These are phyloP conservation scores for Drosophila mimetica DNA, from an alignment of 2,888 invertebrate species.

Conservation along the genomic window DNA sequence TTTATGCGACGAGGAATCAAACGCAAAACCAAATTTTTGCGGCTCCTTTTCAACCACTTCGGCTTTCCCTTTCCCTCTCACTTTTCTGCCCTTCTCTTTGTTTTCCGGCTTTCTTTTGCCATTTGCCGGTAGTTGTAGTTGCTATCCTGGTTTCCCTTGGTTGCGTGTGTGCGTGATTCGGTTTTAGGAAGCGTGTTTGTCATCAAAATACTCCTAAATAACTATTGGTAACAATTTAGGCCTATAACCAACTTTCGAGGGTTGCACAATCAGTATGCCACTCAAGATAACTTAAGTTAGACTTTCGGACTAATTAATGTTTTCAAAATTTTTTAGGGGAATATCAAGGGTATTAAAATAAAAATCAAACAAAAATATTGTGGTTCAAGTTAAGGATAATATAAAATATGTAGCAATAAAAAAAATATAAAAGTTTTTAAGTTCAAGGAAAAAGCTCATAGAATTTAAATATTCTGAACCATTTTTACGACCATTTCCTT, in stretches of 20 bases:
- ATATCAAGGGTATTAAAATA: too few species aligned
- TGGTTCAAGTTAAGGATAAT: too few species aligned
- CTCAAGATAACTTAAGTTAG: neutral
- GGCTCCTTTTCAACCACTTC: slow-evolving; percentile 58
- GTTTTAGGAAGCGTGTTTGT: slow-evolving; percentile 41
- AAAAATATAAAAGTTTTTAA: too few species aligned
- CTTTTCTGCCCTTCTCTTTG: slow-evolving; percentile 25
- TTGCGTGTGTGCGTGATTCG: slow-evolving; percentile 32
- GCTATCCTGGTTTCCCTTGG: slow-evolving; percentile 39
- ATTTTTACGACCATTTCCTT: neutral
- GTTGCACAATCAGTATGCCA: slow-evolving; percentile 1
- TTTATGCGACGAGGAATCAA: slow-evolving; percentile 70
- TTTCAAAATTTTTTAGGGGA: neutral
- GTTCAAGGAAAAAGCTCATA: too few species aligned
- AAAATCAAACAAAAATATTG: too few species aligned
- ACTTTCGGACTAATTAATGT: neutral
- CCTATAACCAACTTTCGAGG: neutral
- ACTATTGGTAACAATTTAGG: slow-evolving; percentile 5
- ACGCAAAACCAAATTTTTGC: slow-evolving; percentile 77
- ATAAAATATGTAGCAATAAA: too few species aligned
- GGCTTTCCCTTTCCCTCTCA: neutral
- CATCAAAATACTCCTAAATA: slow-evolving; percentile 52
- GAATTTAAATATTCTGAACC: too few species aligned
- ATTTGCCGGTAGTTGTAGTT: slow-evolving; percentile 60
- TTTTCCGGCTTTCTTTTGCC: slow-evolving; percentile 57